These are phyloP conservation scores for Epinephelus cyanopodus DNA, from an alignment of 2,113 vertebrate genomes.

Conservation along the genomic window DNA sequence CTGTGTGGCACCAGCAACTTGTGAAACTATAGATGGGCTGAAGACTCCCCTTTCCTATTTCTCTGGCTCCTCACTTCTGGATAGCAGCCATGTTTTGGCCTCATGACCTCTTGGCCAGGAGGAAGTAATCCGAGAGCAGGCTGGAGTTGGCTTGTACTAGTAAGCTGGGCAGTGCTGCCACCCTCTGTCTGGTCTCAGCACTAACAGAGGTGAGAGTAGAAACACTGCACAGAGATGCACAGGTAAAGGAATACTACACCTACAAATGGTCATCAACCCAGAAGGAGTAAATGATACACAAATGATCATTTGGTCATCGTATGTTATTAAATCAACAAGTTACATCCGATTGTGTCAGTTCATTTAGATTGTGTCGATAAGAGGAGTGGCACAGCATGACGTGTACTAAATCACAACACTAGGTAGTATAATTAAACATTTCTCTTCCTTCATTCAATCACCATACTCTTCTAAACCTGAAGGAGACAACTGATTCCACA, in stretches of 20 bases:
- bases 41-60: slow-evolving; percentile 37
- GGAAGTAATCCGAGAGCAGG: slow-evolving; percentile 49
- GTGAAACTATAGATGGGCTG: slow-evolving; percentile 46
- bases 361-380: background rate
- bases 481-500: background rate
- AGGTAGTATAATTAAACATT: background rate
- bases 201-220: background rate
- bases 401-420: background rate
- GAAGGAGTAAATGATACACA: no score
- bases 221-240: background rate
- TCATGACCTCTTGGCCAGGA: slow-evolving; percentile 65
- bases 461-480: background rate
- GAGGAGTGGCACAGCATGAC: background rate
- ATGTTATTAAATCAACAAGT: background rate
- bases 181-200: slow-evolving; percentile 43
- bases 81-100: slow-evolving; percentile 62
- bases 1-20: slow-evolving; percentile 9
- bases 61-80: slow-evolving; percentile 44
- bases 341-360: background rate
- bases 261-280: no score
- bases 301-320: background rate
- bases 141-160: background rate
- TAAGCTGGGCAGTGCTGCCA: slow-evolving; percentile 47
- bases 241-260: no score
- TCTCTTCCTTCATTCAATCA: background rate